These are phyloP conservation scores for Chironomus riparius DNA, from an alignment of 2,888 invertebrate genomes.

Conservation along the genomic window DNA sequence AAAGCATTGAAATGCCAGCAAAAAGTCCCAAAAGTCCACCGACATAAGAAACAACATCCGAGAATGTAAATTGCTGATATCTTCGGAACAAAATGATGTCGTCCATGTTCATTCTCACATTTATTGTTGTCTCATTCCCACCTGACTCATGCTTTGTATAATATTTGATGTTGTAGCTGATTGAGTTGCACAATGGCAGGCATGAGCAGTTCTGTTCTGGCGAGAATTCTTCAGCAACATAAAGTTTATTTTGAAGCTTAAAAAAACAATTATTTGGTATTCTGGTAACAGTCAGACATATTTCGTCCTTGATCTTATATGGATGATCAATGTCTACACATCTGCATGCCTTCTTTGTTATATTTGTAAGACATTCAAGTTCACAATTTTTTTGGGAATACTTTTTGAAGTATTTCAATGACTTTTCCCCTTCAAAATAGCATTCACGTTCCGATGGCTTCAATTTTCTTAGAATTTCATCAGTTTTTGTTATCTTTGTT, in stretches of 20 bases:
- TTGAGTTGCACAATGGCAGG: not conserved
- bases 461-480: not conserved
- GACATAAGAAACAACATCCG: not conserved
- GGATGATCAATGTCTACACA: not conserved
- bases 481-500: not conserved
- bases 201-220: not conserved
- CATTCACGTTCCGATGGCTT: not conserved
- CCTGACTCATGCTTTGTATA: not conserved
- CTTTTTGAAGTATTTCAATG: not conserved
- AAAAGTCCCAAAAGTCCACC: not conserved
- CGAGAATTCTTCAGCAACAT: too few species aligned
- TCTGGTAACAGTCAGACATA: not conserved
- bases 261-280: too few species aligned
- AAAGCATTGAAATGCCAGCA: not conserved
- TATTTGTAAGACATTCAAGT: not conserved
- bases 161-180: not conserved
- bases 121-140: not conserved
- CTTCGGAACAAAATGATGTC: not conserved
- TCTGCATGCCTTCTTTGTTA: not conserved
- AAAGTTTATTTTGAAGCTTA: too few species aligned
- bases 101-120: not conserved
- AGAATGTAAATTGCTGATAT: not conserved
- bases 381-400: not conserved
- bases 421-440: not conserved
- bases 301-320: not conserved